phyloP scores from a whole-genome alignment of 2,797 vertebrate genomes.

The Mustela erminea region DNA sequence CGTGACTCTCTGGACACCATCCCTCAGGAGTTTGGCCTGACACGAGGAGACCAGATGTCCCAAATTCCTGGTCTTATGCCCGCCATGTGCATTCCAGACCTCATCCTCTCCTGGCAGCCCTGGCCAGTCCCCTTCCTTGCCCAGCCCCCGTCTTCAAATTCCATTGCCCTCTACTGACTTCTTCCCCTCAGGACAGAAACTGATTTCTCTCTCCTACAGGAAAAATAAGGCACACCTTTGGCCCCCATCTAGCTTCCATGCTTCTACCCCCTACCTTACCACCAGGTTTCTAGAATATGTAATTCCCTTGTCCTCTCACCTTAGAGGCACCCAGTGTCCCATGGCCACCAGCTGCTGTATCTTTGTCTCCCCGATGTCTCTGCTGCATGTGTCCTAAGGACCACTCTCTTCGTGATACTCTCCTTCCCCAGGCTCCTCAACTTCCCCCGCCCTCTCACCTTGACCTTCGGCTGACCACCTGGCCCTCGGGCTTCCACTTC shows the following conservation, averaged over 20 bases:
- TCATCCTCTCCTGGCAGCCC: neutral
- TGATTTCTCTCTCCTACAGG: too few relatives aligned
- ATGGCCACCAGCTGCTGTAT: neutral
- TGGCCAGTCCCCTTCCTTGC: neutral
- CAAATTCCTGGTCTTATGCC: neutral
- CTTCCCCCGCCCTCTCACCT: neutral
- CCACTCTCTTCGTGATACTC: neutral
- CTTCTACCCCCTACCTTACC: neutral
- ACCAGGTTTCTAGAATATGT: neutral
- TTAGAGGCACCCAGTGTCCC: neutral
- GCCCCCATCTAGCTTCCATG: neutral
- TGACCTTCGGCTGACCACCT: neutral
- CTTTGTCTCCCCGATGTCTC: neutral
- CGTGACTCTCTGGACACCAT: neutral
- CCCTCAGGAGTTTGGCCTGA: neutral
- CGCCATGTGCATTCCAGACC: neutral
- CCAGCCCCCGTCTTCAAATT: neutral
- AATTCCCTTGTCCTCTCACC: neutral
- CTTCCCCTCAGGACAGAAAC: neutral
- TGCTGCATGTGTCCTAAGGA: neutral
- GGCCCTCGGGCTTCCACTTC: neutral
- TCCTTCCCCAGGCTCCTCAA: neutral
- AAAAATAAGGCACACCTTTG: neutral
- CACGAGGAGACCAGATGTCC: neutral
- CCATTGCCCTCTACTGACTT: neutral